Base-by-base conservation (phyloP, 2,113 vertebrate species). In the Nothoprocta perdicaria region DNA sequence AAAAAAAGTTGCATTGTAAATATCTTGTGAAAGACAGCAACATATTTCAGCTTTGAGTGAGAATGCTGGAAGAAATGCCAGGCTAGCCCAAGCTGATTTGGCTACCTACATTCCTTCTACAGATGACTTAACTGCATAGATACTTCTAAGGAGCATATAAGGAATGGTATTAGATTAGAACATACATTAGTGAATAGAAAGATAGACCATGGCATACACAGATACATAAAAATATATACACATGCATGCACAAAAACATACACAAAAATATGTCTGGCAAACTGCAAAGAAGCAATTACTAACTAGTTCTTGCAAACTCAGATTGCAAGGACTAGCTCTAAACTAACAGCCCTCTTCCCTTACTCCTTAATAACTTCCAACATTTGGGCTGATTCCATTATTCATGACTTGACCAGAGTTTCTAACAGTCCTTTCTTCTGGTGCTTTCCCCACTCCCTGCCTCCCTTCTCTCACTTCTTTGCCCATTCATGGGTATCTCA, bases 21-120 rank as follows among this genome's bases (percentile, higher is more conserved):
- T 73, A 95, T 61, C 75, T 87, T 83, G 68, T 27, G 84, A 95
- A 81, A 26, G 50, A 90, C 17, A 83, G 60, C 53, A 92, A 78
- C 76, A 75, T 40, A 72, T 86, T 83, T 87, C 53, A 53, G 73
- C 52, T 71, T 85, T 61, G 41, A 91, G 31, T 61, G 82, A 75
- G 88, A 94, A 46, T 31, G 48, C 43, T 38, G 76, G 58, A 80
- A 85, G 73, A 81, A 88, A 80, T 0, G 52, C 68, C 94, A 90
- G 57, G 67, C 31, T 92, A 62, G 46, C 65, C 78, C 80, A 85
- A 87, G 81, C 52, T 24, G 33, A 33, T 81, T 60, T 81, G 72
- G 60, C 72, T 92, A 67, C 43, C 58, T 84, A 68, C 80, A 67
- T 29, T 33, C 23, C 52, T 74, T 84, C 48, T 68, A 95, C 53